Conservation (phyloP, 2,113 vertebrate species). For the Ramphastos sulfuratus region DNA sequence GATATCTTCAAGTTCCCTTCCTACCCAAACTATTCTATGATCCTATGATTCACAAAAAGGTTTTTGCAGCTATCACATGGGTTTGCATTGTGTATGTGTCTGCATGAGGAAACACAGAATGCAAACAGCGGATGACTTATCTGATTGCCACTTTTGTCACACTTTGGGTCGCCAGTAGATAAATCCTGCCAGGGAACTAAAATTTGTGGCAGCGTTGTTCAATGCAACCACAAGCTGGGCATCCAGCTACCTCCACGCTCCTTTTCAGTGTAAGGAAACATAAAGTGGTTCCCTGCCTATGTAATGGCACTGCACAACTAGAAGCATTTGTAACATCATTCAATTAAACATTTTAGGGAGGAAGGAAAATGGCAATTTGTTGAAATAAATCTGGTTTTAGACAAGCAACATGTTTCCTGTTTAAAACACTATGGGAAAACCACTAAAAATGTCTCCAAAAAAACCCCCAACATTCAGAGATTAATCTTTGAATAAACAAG, state of each 20-base stretch:
- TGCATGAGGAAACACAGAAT: background rate
- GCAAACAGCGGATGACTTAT: background rate
- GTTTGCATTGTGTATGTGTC: background rate
- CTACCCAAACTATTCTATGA: too few relatives aligned
- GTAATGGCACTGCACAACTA: background rate
- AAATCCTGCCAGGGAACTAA: background rate
- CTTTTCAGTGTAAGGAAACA: background rate
- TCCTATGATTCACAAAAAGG: background rate
- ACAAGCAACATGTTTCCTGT: background rate
- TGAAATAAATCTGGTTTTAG: background rate
- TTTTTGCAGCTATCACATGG: background rate
- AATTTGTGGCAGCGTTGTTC: background rate
- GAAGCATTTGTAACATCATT: background rate
- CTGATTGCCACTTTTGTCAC: background rate
- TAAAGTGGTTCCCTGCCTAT: background rate
- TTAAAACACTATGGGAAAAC: background rate
- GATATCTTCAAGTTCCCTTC: too few relatives aligned
- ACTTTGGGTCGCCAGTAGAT: rapidly evolving
- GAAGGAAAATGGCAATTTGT: background rate
- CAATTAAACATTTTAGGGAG: background rate
- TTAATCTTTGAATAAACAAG: background rate
- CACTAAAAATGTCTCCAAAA: background rate
- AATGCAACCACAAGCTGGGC: background rate
- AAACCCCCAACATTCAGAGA: background rate
- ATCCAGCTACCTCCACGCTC: background rate